Evolutionary conservation across 2,113 vertebrate species (phyloP).

Genomic region (Vidua chalybeata): DNA sequence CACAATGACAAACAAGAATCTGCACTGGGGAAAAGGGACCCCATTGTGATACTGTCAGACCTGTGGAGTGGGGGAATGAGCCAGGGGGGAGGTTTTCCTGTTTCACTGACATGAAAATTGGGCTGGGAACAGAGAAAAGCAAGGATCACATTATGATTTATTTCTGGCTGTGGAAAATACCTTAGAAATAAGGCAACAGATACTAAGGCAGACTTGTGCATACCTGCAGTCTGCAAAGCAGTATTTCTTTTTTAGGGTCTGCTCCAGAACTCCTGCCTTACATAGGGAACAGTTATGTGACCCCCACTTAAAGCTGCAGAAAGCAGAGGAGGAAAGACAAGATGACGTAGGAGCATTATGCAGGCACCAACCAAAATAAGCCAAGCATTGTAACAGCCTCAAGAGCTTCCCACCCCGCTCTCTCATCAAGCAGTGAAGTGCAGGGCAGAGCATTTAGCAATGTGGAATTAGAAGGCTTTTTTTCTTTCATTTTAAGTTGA

Average conservation of each 20-base stretch:
- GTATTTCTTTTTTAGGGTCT: background rate
- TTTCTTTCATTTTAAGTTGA: background rate
- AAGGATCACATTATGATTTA: background rate
- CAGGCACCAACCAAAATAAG: background rate
- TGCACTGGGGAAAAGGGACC: background rate
- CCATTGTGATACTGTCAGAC: background rate
- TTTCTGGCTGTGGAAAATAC: background rate
- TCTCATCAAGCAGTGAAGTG: background rate
- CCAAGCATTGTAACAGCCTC: background rate
- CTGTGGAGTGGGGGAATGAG: background rate
- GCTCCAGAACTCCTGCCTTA: background rate
- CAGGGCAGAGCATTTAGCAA: background rate
- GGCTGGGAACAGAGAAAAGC: background rate
- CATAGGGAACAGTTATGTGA: background rate
- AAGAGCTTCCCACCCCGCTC: background rate
- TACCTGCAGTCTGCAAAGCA: background rate
- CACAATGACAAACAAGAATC: background rate
- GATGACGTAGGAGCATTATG: background rate
- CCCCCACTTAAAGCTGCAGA: background rate
- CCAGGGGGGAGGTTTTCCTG: rapidly evolving
- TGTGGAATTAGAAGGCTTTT: background rate
- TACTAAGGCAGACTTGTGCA: background rate
- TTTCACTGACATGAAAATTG: background rate
- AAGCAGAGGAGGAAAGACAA: background rate
- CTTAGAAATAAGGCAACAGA: background rate